These are phyloP conservation scores for Philhelius pedissequus DNA, from an alignment of 2,888 invertebrate species.

Conservation along the genomic window DNA sequence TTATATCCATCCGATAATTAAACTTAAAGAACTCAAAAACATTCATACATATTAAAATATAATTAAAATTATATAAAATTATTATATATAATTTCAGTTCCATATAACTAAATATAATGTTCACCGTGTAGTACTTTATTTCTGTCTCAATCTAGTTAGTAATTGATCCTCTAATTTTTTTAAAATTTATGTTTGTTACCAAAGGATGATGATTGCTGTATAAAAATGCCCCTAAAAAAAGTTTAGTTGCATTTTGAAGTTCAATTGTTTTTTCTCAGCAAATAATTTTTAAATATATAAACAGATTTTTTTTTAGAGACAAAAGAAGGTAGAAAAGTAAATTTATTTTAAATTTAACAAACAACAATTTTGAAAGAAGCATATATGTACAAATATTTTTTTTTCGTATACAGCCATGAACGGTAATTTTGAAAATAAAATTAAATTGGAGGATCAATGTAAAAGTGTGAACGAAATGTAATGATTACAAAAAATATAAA, in stretches of 20 bases:
- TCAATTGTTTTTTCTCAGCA: conserved; percentile 29
- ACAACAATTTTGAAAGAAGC: conserved; percentile 58
- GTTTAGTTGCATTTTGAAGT: conserved; percentile 55
- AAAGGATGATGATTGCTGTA: conserved; percentile 68
- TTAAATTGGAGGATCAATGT: conserved; percentile 63
- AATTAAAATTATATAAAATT: background rate
- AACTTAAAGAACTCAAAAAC: too few relatives aligned
- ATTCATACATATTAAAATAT: too few relatives aligned
- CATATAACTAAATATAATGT: background rate
- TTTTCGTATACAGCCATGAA: conserved; percentile 48
- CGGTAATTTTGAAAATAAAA: conserved; percentile 22
- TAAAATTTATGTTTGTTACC: conserved; percentile 43
- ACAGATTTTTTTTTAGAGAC: conserved; percentile 5
- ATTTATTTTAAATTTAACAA: conserved; percentile 36
- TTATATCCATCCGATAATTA: too few relatives aligned
- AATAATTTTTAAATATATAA: conserved; percentile 35
- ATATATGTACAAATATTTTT: conserved; percentile 6
- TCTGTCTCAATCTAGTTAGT: conserved; percentile 1
- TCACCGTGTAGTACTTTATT: background rate
- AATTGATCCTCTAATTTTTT: conserved; percentile 3
- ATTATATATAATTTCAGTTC: background rate
- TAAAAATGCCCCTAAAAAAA: conserved; percentile 51
- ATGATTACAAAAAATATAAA: background rate
- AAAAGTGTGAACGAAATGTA: conserved; percentile 37
- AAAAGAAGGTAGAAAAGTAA: conserved; percentile 20